Percentiles rank a stretch among this genome's conserved stretches.
Evolutionary conservation across 2,797 vertebrate genomes (phyloP).

Genomic region (Phoxinus dragarum): DNA sequence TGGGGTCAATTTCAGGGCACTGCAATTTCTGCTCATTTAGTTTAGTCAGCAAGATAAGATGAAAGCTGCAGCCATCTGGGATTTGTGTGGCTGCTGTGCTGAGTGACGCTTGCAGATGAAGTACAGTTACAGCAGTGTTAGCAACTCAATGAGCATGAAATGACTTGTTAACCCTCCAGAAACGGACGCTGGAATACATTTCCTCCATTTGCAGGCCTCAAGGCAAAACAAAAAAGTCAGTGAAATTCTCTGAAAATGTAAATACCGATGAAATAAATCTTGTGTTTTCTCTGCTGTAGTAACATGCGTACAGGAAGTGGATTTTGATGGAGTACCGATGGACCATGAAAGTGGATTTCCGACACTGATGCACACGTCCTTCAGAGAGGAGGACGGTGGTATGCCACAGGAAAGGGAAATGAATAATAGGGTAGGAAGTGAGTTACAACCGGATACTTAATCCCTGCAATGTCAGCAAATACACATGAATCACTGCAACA

Average conservation of each 20-base stretch:
- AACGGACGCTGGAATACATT: conserved; percentile 3
- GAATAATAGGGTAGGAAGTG: conserved; percentile 33
- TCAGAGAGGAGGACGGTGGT: not conserved
- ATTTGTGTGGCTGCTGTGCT: conserved; percentile 16
- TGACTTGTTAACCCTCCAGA: conserved; percentile 6
- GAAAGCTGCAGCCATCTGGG: not conserved
- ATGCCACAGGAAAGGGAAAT: conserved; percentile 25
- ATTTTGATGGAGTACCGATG: conserved; percentile 1
- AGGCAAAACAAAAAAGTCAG: not conserved
- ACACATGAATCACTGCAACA: not conserved
- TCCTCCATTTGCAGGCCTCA: not conserved
- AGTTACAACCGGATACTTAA: conserved; percentile 41
- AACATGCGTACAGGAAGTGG: conserved; percentile 7
- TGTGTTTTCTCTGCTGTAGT: not conserved
- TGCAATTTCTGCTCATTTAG: conserved; percentile 31
- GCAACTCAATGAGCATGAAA: conserved; percentile 29
- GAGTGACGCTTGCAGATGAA: not conserved
- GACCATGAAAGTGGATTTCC: conserved; percentile 34
- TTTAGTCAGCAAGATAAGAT: conserved; percentile 38
- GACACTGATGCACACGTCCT: not conserved
- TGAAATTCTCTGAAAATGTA: not conserved
- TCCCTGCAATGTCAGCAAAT: conserved; percentile 53
- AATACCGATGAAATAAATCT: not conserved
- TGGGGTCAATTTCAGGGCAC: conserved; percentile 25
- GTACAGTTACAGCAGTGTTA: conserved; percentile 10